These are phyloP conservation scores for Agrotis clavis DNA, from an alignment of 2,888 invertebrate genomes.

Conservation along the genomic window DNA sequence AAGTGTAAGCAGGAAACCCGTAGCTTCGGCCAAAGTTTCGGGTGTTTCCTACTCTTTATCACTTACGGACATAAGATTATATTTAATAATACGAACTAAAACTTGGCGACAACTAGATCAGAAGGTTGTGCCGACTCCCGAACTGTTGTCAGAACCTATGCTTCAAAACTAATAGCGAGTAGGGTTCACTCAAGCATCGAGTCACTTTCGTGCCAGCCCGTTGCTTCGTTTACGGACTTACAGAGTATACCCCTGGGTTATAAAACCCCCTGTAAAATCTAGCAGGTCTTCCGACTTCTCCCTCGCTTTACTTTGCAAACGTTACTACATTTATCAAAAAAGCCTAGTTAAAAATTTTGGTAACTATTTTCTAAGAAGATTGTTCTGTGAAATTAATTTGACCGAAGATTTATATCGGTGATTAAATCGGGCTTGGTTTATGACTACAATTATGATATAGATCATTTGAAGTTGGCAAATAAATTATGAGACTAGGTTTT, in stretches of 20 bases:
- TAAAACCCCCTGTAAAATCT: constrained; percentile 64
- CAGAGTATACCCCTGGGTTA: too few species aligned
- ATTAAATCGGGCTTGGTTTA: constrained; percentile 32
- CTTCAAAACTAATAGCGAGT: too few species aligned
- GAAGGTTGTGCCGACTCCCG: too few species aligned
- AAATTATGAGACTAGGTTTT: background rate
- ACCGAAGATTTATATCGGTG: constrained; percentile 31
- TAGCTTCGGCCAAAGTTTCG: too few species aligned
- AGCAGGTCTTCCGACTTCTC: constrained; percentile 63
- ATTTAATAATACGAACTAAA: too few species aligned
- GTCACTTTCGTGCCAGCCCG: too few species aligned
- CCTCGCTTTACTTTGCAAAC: constrained; percentile 27
- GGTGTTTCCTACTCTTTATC: too few species aligned
- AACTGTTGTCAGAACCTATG: too few species aligned
- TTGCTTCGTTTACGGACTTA: too few species aligned
- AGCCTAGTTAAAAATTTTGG: constrained; percentile 47
- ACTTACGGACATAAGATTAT: too few species aligned
- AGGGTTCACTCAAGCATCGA: too few species aligned
- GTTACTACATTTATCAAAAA: constrained; percentile 50
- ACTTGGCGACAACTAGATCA: too few species aligned
- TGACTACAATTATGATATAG: constrained; percentile 12
- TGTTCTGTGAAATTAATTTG: constrained; percentile 36
- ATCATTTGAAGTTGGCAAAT: background rate
- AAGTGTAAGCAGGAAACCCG: constrained; percentile 7
- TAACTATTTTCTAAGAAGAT: constrained; percentile 42